Percentiles rank a stretch among this genome's conserved stretches.
These are phyloP conservation scores for Synanthedon formicaeformis DNA, from an alignment of 2,888 invertebrate genomes.

Conservation along the genomic window DNA sequence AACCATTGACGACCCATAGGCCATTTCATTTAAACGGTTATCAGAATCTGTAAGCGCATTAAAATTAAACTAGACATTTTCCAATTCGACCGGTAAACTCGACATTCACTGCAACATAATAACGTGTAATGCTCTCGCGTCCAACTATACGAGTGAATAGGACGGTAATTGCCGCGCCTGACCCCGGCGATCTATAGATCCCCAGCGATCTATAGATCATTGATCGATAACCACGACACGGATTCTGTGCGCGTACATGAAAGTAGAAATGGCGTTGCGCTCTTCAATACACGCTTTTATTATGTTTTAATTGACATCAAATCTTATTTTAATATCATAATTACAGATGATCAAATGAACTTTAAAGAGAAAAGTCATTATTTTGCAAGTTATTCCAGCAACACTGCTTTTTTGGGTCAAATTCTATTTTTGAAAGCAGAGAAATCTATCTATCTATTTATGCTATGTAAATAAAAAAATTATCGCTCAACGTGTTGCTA, in stretches of 20 bases:
- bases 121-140: constrained; percentile 21
- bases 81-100: no score
- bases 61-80: no score
- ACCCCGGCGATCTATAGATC: constrained; percentile 42
- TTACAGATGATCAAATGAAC: neutral
- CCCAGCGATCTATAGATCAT: constrained; percentile 46
- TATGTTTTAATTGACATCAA: neutral
- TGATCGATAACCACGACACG: constrained; percentile 39
- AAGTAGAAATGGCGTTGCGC: constrained; percentile 22
- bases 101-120: constrained; percentile 15
- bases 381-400: no score
- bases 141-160: constrained; percentile 28
- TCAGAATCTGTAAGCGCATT: no score
- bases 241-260: constrained; percentile 23
- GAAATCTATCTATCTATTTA: no score
- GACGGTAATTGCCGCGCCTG: constrained; percentile 35
- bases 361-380: no score
- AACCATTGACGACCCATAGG: no score
- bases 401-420: no score
- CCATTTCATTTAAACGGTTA: no score
- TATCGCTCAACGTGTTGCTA: neutral
- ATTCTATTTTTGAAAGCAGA: no score
- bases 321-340: neutral
- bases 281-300: neutral
- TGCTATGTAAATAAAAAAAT: neutral